Conservation (phyloP, 1,140 invertebrate species). For the Bemisia tabaci region DNA sequence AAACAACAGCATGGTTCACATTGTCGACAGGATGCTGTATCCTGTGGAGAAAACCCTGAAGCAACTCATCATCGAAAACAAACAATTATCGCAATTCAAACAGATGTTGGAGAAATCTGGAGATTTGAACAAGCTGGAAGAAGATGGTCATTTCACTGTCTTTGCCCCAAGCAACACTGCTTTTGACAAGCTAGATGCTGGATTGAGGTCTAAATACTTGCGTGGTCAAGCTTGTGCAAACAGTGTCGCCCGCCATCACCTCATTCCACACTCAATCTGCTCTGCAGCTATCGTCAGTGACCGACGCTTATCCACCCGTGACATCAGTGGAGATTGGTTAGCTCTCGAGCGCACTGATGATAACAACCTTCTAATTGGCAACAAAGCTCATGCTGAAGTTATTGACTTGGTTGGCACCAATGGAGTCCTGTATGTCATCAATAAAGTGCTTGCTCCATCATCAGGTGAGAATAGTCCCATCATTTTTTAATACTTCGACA, state of each 20-base stretch:
- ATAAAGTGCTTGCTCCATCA: constrained; percentile 37
- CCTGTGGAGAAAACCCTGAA: constrained; percentile 34
- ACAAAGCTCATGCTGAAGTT: constrained; percentile 32
- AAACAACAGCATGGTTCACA: constrained; percentile 39
- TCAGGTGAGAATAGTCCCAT: constrained; percentile 29
- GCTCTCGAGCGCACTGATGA: constrained; percentile 30
- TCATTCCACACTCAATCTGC: constrained; percentile 40
- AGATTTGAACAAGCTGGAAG: constrained; percentile 29
- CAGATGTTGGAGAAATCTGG: constrained; percentile 30
- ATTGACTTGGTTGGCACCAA: constrained; percentile 40
- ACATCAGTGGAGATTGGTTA: constrained; percentile 29
- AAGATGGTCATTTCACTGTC: constrained; percentile 36
- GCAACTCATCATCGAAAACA: constrained; percentile 34
- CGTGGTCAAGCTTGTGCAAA: constrained; percentile 19
- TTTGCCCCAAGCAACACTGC: constrained; percentile 39
- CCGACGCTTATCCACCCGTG: constrained; percentile 27
- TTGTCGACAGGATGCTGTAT: constrained; percentile 35
- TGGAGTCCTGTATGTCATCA: constrained; percentile 40
- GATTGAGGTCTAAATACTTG: constrained; percentile 15
- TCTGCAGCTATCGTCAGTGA: constrained; percentile 30
- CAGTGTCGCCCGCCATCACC: constrained; percentile 35
- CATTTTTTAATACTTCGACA: neutral
- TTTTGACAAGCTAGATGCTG: constrained; percentile 31
- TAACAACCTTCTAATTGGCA: constrained; percentile 31
- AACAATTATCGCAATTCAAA: constrained; percentile 36